These are phyloP conservation scores for Copsychus sechellarum DNA, from an alignment of 2,113 vertebrate genomes.

Conservation along the genomic window DNA sequence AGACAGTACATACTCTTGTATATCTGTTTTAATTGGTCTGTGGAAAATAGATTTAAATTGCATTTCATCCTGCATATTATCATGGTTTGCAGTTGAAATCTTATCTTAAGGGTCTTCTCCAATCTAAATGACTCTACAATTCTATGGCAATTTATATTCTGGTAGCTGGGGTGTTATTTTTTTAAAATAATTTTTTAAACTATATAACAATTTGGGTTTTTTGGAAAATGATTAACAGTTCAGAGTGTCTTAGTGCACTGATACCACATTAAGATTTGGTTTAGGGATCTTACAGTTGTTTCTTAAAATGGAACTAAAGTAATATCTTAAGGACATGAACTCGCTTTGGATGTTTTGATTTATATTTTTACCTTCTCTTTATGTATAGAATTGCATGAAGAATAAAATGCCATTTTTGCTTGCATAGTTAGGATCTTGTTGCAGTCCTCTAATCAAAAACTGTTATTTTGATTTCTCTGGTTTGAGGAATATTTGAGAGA, in stretches of 20 bases:
- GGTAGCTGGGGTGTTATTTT: not conserved
- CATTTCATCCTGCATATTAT: not conserved
- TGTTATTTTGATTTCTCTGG: not conserved
- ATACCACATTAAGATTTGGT: not conserved
- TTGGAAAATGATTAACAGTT: not conserved
- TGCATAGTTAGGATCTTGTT: not conserved
- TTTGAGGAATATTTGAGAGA: not conserved
- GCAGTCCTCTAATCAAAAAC: not conserved
- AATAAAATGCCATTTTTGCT: not conserved
- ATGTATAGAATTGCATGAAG: not conserved
- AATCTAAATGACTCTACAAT: not conserved
- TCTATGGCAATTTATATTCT: not conserved
- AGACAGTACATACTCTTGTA: not conserved
- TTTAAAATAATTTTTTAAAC: not conserved
- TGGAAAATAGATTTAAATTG: not conserved
- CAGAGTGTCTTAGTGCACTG: not conserved
- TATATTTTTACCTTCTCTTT: not conserved
- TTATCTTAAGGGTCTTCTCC: not conserved
- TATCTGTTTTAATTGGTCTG: not conserved
- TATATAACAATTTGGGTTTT: accelerated
- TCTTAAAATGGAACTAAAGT: not conserved
- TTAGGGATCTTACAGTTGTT: not conserved
- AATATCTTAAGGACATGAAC: not conserved
- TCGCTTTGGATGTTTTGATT: not conserved
- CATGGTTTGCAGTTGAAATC: not conserved